These are phyloP conservation scores for Tachina grossa DNA, from an alignment of 2,888 invertebrate species.

Conservation along the genomic window DNA sequence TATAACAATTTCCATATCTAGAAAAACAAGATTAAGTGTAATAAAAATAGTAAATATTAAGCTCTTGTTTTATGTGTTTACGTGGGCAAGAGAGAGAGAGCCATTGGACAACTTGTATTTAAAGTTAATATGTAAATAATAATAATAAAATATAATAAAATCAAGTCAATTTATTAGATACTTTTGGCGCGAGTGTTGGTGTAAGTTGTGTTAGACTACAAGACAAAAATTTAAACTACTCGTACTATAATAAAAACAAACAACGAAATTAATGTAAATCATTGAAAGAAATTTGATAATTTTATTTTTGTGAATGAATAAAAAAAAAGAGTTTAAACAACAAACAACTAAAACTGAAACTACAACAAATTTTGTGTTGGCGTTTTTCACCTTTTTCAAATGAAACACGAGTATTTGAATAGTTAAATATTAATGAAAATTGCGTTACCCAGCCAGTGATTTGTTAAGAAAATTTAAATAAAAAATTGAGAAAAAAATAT, in stretches of 20 bases:
- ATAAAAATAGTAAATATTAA: constrained; percentile 32
- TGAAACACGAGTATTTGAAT: neutral
- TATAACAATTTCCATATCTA: neutral
- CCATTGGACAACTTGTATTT: constrained; percentile 28
- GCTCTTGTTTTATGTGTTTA: constrained; percentile 30
- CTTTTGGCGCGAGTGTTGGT: constrained; percentile 10
- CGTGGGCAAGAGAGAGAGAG: constrained; percentile 54
- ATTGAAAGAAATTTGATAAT: constrained; percentile 43
- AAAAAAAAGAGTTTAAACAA: neutral
- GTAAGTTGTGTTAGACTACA: constrained; percentile 3
- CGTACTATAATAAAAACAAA: constrained; percentile 26
- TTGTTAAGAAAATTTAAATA: too few species aligned
- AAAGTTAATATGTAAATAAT: constrained; percentile 28
- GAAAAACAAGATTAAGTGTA: neutral
- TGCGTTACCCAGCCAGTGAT: too few species aligned
- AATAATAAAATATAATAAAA: neutral
- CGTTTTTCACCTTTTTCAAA: neutral
- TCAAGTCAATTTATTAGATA: constrained; percentile 17
- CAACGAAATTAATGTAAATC: constrained; percentile 33
- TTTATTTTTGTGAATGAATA: constrained; percentile 35
- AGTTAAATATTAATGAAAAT: neutral
- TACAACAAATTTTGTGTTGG: constrained; percentile 32
- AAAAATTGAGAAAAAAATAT: too few species aligned
- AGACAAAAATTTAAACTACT: neutral
- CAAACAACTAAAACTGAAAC: neutral